Percentiles rank a stretch among this genome's conserved stretches.
phyloP scores from a whole-genome alignment of 1,140 invertebrate species.

The Drosophila neocordata region DNA sequence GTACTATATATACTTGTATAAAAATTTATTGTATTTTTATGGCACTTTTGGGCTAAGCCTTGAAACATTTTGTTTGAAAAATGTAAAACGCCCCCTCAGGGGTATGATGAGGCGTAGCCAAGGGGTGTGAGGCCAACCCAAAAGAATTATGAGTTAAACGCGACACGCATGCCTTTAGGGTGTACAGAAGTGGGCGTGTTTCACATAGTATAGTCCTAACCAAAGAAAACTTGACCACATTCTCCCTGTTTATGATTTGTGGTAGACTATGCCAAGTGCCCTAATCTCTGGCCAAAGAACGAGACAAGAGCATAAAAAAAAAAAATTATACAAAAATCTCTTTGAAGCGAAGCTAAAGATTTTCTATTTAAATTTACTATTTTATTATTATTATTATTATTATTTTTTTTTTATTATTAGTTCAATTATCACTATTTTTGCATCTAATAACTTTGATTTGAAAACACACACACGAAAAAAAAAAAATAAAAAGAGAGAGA shows the following conservation, averaged over 20 bases:
- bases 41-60: slow-evolving; percentile 64
- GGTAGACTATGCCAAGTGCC: slow-evolving; percentile 44
- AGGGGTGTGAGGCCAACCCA: too few species aligned
- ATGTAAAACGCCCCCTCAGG: slow-evolving; percentile 52
- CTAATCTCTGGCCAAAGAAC: slow-evolving; percentile 12
- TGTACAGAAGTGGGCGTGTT: background rate
- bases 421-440: slow-evolving; percentile 70
- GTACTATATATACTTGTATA: slow-evolving; percentile 41
- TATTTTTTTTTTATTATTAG: slow-evolving; percentile 58
- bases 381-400: slow-evolving; percentile 54
- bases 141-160: slow-evolving; percentile 75
- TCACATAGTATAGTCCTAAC: too few species aligned
- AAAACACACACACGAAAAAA: too few species aligned
- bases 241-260: slow-evolving; percentile 59
- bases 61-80: slow-evolving; percentile 70
- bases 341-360: too few species aligned
- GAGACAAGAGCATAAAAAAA: slow-evolving; percentile 28
- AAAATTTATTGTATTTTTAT: slow-evolving; percentile 79
- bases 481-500: background rate
- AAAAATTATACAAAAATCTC: too few species aligned
- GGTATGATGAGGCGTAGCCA: slow-evolving; percentile 6
- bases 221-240: slow-evolving; percentile 5
- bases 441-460: slow-evolving; percentile 36
- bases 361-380: slow-evolving; percentile 6
- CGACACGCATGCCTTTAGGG: slow-evolving; percentile 48